Base-by-base conservation (phyloP, 1,140 invertebrate genomes). In the Micrasema minimum region DNA sequence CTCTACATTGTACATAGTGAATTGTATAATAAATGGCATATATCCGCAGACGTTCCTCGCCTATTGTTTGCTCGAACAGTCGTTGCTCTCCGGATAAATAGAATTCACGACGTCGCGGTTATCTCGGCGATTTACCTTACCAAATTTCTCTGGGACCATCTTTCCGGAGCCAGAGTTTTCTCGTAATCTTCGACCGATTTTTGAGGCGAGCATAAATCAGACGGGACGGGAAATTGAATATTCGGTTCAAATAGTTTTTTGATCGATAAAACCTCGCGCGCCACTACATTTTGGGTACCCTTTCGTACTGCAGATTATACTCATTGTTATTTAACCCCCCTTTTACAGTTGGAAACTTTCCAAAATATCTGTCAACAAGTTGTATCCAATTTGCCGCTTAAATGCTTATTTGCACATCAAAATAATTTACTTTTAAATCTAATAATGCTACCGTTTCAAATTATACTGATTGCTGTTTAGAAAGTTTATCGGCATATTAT, bases 191-290 rank as follows among this genome's bases (percentile, higher is more conserved):
- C 51, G 11, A n/a, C 4, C 51, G 31, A 37, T 55, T 26, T 55
- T 57, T 14, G 10, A 59, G 68, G 57, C 53, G 69, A 3, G 46
- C 68, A 70, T 70, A 70, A 70, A 70, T 70, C 68, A 59, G 64
- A 45, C 55, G 43, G 41, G 12, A 59, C 46, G 70, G 64, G 70
- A 72, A 67, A 72, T 72, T 72, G 70, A 62, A 72, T 67, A 72
- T 65, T 57, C 45, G 65, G 53, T n/a, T 53, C 41, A 43, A 50
- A 71, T 65, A 61, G 61, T 2, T 65, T 65, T 41, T 62, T 57
- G 46, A 71, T 57, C 69, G 69, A 71, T 71, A 65, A 71, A 35
- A 16, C n/a, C 45, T 45, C 59, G 11, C 31, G 53, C 53, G 31
- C n/a, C 31, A 51, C 5, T 11, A 51, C 6, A 11, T 51, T 51